Evolutionary conservation across 2,797 vertebrate genomes (phyloP), one percentile per base, ranked within the genome.

Genomic region (Eidolon dupreanum): DNA sequence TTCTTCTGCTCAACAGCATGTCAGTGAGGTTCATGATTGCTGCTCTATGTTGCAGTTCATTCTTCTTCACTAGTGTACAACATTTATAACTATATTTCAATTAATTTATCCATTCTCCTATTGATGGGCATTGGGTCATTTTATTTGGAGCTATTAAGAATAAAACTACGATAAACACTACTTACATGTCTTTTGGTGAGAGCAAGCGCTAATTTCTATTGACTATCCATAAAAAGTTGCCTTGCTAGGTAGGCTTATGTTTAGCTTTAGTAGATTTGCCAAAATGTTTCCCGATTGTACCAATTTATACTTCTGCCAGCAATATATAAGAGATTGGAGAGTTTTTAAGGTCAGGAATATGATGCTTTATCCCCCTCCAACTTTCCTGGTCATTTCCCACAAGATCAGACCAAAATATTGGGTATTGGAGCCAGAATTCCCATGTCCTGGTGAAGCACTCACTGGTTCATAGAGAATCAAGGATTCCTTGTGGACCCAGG

Each of bases 21-120:
- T 8, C 53, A 22, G 24, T 0, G 36, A 93, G 38, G 22, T 33
- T 59, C 7, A 0, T 0, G 16, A 3, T 7, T 31, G 8, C 24
- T 53, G 36, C 73, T 65, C 0, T 9, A 31, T 6, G 17, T 13
- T 20, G 83, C 6, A 3, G 19, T 13, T 82, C 22, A 16, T 26
- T 84, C 31, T 24, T 68, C 73, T 38, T 33, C 65, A 19, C 11
- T 16, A 6, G 12, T 38, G 5, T 36, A 49, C 6, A 13, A 55
- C 33, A 17, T 49, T 4, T 16, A 57, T 31, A 57, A 59, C 24
- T 31, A 51, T 20, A 53, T 83, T 16, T 88, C 73, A 61, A 15
- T 3, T 61, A 41, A 68, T 41, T 24, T 19, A 16, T 66, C 11
- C 77, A 3, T 88, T 71, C 55, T 82, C 49, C 61, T 63, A 22